Base-by-base conservation (phyloP, 2,113 vertebrate species). In the Tauraco erythrolophus region DNA sequence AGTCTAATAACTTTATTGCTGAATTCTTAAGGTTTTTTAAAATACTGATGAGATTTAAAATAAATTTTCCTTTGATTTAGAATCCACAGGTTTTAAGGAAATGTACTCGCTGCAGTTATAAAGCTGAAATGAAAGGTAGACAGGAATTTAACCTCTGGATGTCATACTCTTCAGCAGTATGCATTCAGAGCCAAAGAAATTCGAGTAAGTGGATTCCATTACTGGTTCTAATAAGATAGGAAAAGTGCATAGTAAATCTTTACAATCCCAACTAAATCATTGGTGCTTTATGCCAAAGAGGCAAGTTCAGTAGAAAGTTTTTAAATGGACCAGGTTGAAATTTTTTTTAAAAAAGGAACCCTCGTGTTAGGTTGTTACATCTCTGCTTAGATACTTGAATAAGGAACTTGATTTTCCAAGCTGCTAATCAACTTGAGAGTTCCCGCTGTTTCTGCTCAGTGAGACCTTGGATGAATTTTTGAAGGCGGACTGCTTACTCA, bases 121-220 rank as follows among this genome's bases (percentile, higher is more conserved):
- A 86, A 88, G 56, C 82, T 91, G 83, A 94, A 97, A 74, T 77
- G 60, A 92, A 92, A 88, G 56, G 72, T 86, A 93, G 88, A 50
- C 71, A 92, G 83, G 68, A 94, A 81, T 92, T 72, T 94, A 94
- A 94, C 88, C 89, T 92, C 82, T 94, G 88, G 83, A 84, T 91
- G 48, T 94, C 89, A 75, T 89, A 70, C 54, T 84, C 89, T 78
- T 76, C 85, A 88, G 68, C 78, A 56, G 51, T 35, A 48, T 48
- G 39, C 23, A 74, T 77, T 77, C 79, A 88, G 78, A 93, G 79
- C 79, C 94, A 96, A 88, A 86, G 66, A 92, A 89, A 81, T 35
- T 86, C 56, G 80, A 75, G 76, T 69, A 37, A 77, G 58, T 88
- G 64, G 35, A 92, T 90, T 83, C 79, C 72, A 68, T 91, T 74